A percentile compares a stretch with the other conserved stretches of the same genome.
Evolutionary conservation across 2,888 invertebrate species (phyloP).

Genomic region (Abrostola triplasia): DNA sequence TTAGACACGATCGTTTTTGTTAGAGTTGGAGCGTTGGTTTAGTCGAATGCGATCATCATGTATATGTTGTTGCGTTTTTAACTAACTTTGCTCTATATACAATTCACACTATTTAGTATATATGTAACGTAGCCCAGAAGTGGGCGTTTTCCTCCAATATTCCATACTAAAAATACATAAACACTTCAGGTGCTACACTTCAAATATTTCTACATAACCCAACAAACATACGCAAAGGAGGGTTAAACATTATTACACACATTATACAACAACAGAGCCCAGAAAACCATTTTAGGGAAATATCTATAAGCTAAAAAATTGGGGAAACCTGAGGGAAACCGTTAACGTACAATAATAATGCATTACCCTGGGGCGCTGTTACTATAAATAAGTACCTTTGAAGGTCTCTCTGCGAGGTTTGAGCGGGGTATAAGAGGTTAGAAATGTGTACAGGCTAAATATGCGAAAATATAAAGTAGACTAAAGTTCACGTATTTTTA

Average conservation of each 20-base stretch:
- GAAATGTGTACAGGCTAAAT: background rate
- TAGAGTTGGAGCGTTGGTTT: too few species aligned
- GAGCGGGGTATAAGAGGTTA: constrained; percentile 10
- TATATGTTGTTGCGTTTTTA: too few species aligned
- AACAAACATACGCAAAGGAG: constrained; percentile 11
- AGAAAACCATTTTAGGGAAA: constrained; percentile 30
- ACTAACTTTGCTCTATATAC: too few species aligned
- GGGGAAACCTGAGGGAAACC: constrained; percentile 28
- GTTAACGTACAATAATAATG: constrained; percentile 31
- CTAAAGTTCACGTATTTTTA: too few species aligned
- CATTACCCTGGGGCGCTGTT: constrained; percentile 29
- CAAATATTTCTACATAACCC: constrained; percentile 14
- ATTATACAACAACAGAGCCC: constrained; percentile 38
- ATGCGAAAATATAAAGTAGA: background rate
- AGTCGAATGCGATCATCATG: too few species aligned
- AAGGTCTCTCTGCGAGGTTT: background rate
- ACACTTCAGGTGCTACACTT: background rate
- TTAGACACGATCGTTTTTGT: too few species aligned
- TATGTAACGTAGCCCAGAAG: too few species aligned
- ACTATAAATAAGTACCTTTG: constrained; percentile 42
- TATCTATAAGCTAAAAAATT: constrained; percentile 43
- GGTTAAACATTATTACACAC: constrained; percentile 18
- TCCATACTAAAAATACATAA: background rate
- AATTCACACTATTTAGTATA: too few species aligned
- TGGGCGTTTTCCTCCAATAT: too few species aligned